phyloP scores from a whole-genome alignment of 1,140 invertebrate genomes.

The Condylostylus longicornis region DNA sequence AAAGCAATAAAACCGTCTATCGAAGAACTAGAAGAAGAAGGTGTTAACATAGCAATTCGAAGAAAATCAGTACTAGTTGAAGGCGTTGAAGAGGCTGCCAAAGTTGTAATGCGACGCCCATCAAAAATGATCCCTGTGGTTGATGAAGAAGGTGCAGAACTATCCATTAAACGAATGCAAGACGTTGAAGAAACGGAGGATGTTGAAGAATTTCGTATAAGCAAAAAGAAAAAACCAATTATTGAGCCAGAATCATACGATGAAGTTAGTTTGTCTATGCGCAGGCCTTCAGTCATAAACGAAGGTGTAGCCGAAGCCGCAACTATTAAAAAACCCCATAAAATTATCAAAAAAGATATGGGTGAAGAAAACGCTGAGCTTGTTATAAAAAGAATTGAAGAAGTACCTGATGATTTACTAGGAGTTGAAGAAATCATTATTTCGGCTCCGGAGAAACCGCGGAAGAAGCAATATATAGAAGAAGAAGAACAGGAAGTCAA shows the following conservation, averaged over 20 bases:
- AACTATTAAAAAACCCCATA: constrained; percentile 19
- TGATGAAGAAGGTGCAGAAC: constrained; percentile 19
- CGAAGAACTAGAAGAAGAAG: constrained; percentile 24
- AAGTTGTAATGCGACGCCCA: constrained; percentile 28
- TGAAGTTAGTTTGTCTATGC: constrained; percentile 29
- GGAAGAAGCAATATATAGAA: constrained; percentile 40
- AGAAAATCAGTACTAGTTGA: constrained; percentile 27
- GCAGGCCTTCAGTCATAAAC: constrained; percentile 26
- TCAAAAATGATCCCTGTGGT: constrained; percentile 18
- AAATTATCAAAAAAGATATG: too few relatives aligned
- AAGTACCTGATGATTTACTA: constrained; percentile 15
- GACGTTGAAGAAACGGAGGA: constrained; percentile 33
- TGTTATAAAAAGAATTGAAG: constrained; percentile 11
- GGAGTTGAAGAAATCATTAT: constrained; percentile 40
- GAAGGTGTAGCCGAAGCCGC: constrained; percentile 31
- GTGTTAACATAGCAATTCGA: constrained; percentile 29
- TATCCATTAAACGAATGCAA: constrained; percentile 31
- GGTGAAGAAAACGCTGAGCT: too few relatives aligned
- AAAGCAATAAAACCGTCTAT: constrained; percentile 19
- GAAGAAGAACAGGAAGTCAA: constrained; percentile 57
- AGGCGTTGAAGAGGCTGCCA: constrained; percentile 30
- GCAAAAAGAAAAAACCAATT: constrained; percentile 21
- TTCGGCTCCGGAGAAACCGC: constrained; percentile 31
- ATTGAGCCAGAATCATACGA: constrained; percentile 11
- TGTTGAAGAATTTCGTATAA: constrained; percentile 27